Evolutionary conservation across 1,140 invertebrate genomes (phyloP).

Genomic region (Pseudomyrmex dendroicus): DNA sequence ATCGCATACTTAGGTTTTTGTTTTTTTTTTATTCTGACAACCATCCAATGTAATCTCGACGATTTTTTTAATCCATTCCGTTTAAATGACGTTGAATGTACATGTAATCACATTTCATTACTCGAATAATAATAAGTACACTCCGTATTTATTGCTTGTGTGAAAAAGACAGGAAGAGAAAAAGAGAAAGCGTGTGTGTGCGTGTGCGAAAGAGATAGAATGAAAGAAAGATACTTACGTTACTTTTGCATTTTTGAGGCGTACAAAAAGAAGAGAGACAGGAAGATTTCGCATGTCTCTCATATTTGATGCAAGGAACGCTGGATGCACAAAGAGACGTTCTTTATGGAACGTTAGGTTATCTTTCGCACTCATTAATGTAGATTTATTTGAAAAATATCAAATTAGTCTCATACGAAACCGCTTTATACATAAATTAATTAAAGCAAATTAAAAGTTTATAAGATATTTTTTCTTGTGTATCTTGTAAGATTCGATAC

Average conservation of each 20-base stretch:
- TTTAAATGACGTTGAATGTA: conserved; percentile 26
- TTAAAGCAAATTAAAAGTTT: background rate
- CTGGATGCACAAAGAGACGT: background rate
- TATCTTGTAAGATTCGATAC: background rate
- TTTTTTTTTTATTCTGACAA: background rate
- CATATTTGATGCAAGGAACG: conserved; percentile 31
- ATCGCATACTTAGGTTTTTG: background rate
- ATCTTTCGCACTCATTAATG: too few species aligned
- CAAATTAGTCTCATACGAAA: background rate
- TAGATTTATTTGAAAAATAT: too few species aligned
- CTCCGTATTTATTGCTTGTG: conserved; percentile 35
- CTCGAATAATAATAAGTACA: conserved; percentile 26
- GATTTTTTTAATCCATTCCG: conserved; percentile 15
- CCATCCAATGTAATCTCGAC: background rate
- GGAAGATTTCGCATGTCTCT: conserved; percentile 22
- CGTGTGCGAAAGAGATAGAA: conserved; percentile 13
- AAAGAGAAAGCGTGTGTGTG: background rate
- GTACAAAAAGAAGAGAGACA: conserved; percentile 30
- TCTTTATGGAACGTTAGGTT: background rate
- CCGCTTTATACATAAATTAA: background rate
- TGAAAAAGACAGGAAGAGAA: background rate
- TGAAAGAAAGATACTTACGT: conserved; percentile 14
- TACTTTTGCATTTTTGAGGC: conserved; percentile 3
- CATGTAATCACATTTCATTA: conserved; percentile 38
- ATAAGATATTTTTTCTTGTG: background rate